phyloP scores from a whole-genome alignment of 2,797 vertebrate genomes.

The Rhabdomys pumilio region DNA sequence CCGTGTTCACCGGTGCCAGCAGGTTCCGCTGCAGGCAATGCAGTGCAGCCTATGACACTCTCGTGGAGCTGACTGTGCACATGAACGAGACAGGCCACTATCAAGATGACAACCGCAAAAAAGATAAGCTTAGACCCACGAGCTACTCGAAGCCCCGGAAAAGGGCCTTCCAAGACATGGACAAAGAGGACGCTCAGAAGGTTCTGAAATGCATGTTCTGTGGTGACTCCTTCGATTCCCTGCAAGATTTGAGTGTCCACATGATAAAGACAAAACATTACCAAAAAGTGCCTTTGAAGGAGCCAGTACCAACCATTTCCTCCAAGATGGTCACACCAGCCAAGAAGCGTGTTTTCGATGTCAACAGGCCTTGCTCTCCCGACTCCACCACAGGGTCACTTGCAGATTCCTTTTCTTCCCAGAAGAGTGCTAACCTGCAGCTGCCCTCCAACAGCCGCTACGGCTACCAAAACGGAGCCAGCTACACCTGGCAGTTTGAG shows the following conservation, averaged over 20 bases:
- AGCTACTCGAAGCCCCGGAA: conserved; percentile 97
- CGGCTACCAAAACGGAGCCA: conserved; percentile 98
- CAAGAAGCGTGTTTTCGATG: conserved; percentile 97
- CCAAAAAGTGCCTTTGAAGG: conserved; percentile 99
- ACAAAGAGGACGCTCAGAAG: conserved; percentile 99
- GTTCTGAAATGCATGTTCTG: conserved; percentile 99
- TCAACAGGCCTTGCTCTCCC: conserved; percentile 96
- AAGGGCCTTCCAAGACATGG: conserved; percentile 97
- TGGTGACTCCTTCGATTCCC: conserved; percentile 98
- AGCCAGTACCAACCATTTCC: conserved; percentile 97
- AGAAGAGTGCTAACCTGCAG: conserved; percentile 91
- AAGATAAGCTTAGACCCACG: conserved; percentile 94
- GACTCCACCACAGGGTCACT: conserved; percentile 97
- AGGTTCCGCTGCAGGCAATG: conserved; percentile 98
- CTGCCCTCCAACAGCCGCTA: conserved; percentile 96
- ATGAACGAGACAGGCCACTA: conserved; percentile 99
- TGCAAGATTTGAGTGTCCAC: conserved; percentile 99
- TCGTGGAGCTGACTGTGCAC: conserved; percentile 98
- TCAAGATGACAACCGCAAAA: conserved; percentile 98
- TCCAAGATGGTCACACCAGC: conserved; percentile 96
- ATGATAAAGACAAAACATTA: conserved; percentile 99
- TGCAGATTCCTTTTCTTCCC: conserved; percentile 93
- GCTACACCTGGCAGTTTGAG: conserved; percentile 99
- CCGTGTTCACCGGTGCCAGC: conserved; percentile 98
- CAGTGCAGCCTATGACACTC: conserved; percentile 97